Base-by-base conservation (phyloP, 2,113 vertebrate species). In the Anhinga rufa region DNA sequence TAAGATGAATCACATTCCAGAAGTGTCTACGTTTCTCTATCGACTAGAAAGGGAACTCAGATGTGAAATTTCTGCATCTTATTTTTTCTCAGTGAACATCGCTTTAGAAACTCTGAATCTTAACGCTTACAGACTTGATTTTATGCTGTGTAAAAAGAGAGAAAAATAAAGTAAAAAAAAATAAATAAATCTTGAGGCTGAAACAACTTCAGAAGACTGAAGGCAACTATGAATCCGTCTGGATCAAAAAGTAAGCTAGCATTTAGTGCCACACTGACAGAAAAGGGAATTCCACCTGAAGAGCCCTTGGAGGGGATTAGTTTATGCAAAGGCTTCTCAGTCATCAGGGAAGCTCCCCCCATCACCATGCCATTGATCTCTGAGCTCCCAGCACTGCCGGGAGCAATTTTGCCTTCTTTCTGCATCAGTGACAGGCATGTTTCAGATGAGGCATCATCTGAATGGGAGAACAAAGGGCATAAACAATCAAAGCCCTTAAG, bases 1-100 rank as follows among this genome's bases (percentile, higher is more conserved):
- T 79, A 82, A 94, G 95, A 97, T 97, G 96, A 96, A 96, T 97
- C 96, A 96, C 74, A 91, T 96, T 97, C 92, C 92, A 96, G 93
- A 96, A 95, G 58, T 61, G 82, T 95, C 93, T 96, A 69, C 1
- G 2, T 94, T 66, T 95, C 78, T 90, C 66, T 57, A 75, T 79
- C 66, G 2, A 90, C 70, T 87, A 94, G 90, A 91, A 95, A 94
- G 28, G 28, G 68, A 97, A n/a, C 86, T 95, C 89, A 89, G 87
- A 97, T 85, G 51, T 81, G 24, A 94, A 85, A 82, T 95, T 90
- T 86, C 85, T 75, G 55, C 54, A 71, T 92, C 76, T 29, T 83
- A 74, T 93, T 91, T 95, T 90, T 93, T 93, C 70, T 94, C 79
- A 74, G 71, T 58, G 92, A 96, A 82, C 9, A 32, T 29, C 0